phyloP scores from a whole-genome alignment of 2,113 vertebrate genomes.

The Calyptomena viridis region DNA sequence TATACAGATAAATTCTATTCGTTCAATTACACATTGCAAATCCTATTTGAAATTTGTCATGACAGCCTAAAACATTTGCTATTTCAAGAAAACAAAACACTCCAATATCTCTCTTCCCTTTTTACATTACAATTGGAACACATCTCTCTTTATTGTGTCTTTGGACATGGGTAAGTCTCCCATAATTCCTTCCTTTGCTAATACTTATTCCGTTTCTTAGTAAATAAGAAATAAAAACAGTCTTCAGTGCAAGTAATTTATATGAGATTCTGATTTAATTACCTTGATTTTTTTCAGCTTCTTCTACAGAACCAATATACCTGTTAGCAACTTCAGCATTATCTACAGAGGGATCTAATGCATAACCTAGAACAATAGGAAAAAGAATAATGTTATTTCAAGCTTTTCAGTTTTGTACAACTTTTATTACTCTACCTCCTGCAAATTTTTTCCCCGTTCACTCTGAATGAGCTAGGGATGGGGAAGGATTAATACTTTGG shows the following conservation, averaged over 20 bases:
- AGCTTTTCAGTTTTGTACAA: neutral
- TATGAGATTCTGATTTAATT: neutral
- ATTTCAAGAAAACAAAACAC: neutral
- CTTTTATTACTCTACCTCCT: neutral
- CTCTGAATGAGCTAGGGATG: neutral
- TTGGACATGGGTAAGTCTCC: neutral
- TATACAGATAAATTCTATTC: neutral
- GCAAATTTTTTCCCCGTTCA: neutral
- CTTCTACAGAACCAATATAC: conserved; percentile 94
- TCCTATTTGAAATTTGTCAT: neutral
- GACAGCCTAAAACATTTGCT: neutral
- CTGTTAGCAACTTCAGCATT: conserved; percentile 78
- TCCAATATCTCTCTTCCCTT: neutral
- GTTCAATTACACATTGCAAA: neutral
- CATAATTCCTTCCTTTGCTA: neutral
- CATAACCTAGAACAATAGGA: conserved; percentile 83
- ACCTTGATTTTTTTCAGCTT: conserved; percentile 99
- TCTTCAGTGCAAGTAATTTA: neutral
- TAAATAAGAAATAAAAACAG: neutral
- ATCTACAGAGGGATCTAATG: conserved; percentile 94
- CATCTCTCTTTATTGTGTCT: neutral
- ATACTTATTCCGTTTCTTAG: neutral
- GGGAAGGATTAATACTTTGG: neutral
- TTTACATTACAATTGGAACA: neutral
- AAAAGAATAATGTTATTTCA: neutral